These are phyloP conservation scores for Stichodactyla mertensii DNA, from an alignment of 64 coral and sea anemone genomes.

Conservation along the genomic window DNA sequence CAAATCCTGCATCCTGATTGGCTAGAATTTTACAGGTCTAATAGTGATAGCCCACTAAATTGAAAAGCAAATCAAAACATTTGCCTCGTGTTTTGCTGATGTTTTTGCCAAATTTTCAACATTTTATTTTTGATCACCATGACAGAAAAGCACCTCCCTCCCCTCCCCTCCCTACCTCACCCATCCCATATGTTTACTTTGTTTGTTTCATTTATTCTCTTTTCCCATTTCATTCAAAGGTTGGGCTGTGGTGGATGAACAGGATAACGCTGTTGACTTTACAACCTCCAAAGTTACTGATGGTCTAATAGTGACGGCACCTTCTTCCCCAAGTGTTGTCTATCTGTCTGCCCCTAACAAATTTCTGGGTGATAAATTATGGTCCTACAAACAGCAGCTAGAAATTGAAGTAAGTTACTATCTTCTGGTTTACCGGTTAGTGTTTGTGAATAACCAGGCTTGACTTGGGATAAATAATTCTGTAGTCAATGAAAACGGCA, in stretches of 20 bases:
- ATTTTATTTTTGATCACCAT: too few species aligned
- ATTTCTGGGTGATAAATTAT: constrained; percentile 63
- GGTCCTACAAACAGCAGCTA: constrained; percentile 75
- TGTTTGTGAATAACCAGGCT: too few species aligned
- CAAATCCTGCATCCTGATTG: too few species aligned
- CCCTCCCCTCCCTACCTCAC: neutral
- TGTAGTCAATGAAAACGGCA: too few species aligned
- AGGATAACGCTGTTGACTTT: constrained; percentile 24
- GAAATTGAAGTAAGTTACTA: constrained; percentile 42
- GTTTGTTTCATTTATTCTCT: neutral
- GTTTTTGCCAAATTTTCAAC: too few species aligned
- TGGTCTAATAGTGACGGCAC: constrained; percentile 49
- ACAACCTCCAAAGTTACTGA: neutral
- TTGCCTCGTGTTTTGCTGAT: too few species aligned
- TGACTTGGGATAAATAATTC: too few species aligned
- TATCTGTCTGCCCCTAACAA: constrained; percentile 55
- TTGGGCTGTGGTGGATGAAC: constrained; percentile 37
- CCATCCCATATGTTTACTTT: neutral
- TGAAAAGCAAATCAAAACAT: too few species aligned
- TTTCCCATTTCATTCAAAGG: constrained; percentile 6
- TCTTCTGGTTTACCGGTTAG: too few species aligned
- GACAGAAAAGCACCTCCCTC: too few species aligned
- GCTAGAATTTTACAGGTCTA: too few species aligned
- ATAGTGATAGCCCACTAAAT: too few species aligned
- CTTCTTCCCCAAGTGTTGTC: constrained; percentile 14